phyloP scores from a whole-genome alignment of 2,888 invertebrate genomes.

The Tetragnatha montana region DNA sequence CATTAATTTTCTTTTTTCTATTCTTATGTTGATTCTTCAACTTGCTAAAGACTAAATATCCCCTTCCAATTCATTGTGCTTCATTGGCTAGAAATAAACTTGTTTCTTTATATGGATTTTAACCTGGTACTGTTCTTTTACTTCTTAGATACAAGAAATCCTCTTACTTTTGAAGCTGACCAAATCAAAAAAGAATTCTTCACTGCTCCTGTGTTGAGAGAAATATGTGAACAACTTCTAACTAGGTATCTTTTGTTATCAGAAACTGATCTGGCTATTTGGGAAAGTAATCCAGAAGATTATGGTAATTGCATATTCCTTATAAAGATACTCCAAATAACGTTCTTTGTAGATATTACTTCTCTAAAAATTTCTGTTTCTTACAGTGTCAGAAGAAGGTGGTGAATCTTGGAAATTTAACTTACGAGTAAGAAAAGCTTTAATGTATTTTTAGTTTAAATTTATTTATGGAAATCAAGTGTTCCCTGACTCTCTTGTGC shows the following conservation, averaged over 20 bases:
- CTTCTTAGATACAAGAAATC: slow-evolving; percentile 77
- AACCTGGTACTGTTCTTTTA: slow-evolving; percentile 30
- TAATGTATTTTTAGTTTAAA: not conserved
- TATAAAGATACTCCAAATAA: too few relatives aligned
- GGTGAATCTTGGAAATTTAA: slow-evolving; percentile 97
- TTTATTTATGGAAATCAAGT: too few relatives aligned
- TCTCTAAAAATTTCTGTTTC: slow-evolving; percentile 55
- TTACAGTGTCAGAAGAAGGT: slow-evolving; percentile 84
- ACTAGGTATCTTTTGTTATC: slow-evolving; percentile 91
- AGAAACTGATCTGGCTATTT: slow-evolving; percentile 87
- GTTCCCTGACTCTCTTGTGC: too few relatives aligned
- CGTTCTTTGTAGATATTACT: not conserved
- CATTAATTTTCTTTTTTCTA: too few relatives aligned
- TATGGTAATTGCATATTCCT: slow-evolving; percentile 80
- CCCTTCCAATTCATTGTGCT: too few relatives aligned
- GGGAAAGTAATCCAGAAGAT: slow-evolving; percentile 93
- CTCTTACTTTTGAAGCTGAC: slow-evolving; percentile 80
- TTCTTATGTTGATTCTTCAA: too few relatives aligned
- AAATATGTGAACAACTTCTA: slow-evolving; percentile 89
- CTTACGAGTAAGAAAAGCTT: slow-evolving; percentile 81
- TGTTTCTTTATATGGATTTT: too few relatives aligned
- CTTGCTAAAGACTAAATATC: too few relatives aligned
- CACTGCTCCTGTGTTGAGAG: slow-evolving; percentile 84
- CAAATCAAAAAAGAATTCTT: slow-evolving; percentile 87
- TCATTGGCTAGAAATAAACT: not conserved